Base-by-base conservation (phyloP, 1,140 invertebrate genomes). In the Dolichoris vasculosae region DNA sequence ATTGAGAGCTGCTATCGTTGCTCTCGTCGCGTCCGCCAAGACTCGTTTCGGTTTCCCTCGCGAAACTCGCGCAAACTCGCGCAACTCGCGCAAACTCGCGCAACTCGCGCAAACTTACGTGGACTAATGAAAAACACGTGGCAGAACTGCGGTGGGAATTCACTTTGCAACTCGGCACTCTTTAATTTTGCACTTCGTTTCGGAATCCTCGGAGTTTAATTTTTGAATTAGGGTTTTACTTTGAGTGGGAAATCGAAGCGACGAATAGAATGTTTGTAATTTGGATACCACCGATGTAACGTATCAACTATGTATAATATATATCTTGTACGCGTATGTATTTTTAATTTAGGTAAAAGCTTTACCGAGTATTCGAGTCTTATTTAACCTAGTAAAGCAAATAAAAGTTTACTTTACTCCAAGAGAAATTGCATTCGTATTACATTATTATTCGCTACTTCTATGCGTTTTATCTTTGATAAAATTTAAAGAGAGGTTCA, bases 41-140 rank as follows among this genome's bases (percentile, higher is more conserved):
- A 11, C 48, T 26, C 55, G 23, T 59, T 59, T 59, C 55, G 55
- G 55, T 59, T 59, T 59, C 23, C 23, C 23, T 59, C 23, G 35
- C 69, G 40, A 40, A 26, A 8, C 13, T 30, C 9, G 20, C 17
- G 35, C 23, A 51, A 51, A 17, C 63, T 8, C 32, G 32, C 4
- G 32, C n/a, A n/a, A n/a, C n/a, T n/a, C n/a, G n/a, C n/a, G n/a
- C n/a, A n/a, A n/a, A n/a, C n/a, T n/a, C n/a, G 13, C 63, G 35
- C 69, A 6, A 6, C 20, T 23, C 35, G 23, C 17, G 35, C 23
- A 51, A 51, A 17, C 63, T 8, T 71, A 71, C 17, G 38, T 32
- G 6, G 20, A 67, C 78, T 55, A 40, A 82, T 55, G 63, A n/a
- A 40, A 73, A 82, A 82, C 80, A 82, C 67, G 67, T 82, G 67